These are phyloP conservation scores for Zapornia atra DNA, from an alignment of 2,113 vertebrate genomes.

Conservation along the genomic window DNA sequence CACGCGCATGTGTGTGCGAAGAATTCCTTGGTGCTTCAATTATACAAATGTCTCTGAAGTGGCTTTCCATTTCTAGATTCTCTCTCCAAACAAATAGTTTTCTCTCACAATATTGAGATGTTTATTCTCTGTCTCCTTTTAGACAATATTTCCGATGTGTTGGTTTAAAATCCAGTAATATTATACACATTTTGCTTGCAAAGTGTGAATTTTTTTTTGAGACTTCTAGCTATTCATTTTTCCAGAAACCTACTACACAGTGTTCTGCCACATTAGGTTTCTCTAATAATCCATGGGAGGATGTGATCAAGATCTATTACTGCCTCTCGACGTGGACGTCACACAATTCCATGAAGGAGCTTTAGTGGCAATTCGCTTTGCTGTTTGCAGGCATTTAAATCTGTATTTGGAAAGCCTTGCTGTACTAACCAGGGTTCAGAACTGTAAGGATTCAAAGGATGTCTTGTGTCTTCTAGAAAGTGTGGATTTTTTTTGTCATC, in stretches of 20 bases:
- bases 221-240: constrained; percentile 18
- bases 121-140: background rate
- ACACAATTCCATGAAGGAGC: constrained; percentile 9
- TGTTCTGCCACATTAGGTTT: constrained; percentile 70
- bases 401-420: background rate
- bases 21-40: background rate
- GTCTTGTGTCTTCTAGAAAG: background rate
- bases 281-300: constrained; percentile 64
- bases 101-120: background rate
- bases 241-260: background rate
- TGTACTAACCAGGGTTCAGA: background rate
- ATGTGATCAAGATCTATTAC: constrained; percentile 67
- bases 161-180: background rate
- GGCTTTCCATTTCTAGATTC: background rate
- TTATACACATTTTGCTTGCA: background rate
- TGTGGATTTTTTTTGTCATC: background rate
- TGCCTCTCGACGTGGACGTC: background rate
- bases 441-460: background rate
- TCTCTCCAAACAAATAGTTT: background rate
- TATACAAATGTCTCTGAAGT: background rate
- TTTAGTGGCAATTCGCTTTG: background rate
- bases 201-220: constrained; percentile 6
- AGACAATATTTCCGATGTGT: background rate
- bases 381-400: constrained; percentile 20
- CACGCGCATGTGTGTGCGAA: background rate